Conservation (phyloP, 2,797 vertebrate genomes). For the Clarias laeviceps region DNA sequence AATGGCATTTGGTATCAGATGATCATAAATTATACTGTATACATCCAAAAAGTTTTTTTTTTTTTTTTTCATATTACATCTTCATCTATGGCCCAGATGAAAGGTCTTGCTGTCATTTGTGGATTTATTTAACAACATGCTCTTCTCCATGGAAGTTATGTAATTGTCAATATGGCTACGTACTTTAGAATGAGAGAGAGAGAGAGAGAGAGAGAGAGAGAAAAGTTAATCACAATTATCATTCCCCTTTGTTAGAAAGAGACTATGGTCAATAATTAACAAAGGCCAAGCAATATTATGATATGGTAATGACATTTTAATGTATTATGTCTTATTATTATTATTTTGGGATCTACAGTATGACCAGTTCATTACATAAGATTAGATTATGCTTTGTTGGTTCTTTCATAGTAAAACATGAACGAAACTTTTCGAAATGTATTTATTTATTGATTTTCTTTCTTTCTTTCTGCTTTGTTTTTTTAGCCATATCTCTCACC, state of each 20-base stretch:
- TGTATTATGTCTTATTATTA: background rate
- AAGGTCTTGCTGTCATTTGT: background rate
- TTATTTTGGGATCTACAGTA: no score
- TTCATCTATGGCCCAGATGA: background rate
- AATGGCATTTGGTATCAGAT: background rate
- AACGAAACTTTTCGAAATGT: background rate
- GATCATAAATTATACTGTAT: background rate
- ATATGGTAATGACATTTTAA: background rate
- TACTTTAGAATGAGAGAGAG: background rate
- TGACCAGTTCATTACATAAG: background rate
- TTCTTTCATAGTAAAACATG: background rate
- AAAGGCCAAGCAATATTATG: background rate
- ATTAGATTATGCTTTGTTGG: background rate
- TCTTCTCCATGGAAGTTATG: background rate
- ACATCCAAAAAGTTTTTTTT: background rate
- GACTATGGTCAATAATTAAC: background rate
- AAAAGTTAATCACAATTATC: background rate
- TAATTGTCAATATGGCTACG: conserved; percentile 6
- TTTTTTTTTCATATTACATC: background rate
- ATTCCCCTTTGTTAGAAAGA: background rate
- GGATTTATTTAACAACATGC: conserved; percentile 23
- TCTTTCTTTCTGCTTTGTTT: background rate
- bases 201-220: background rate
- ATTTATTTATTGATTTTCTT: background rate
- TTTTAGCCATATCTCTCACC: background rate